Evolutionary conservation across 2,797 vertebrate genomes (phyloP).

Genomic region (Serranus cabrilla): DNA sequence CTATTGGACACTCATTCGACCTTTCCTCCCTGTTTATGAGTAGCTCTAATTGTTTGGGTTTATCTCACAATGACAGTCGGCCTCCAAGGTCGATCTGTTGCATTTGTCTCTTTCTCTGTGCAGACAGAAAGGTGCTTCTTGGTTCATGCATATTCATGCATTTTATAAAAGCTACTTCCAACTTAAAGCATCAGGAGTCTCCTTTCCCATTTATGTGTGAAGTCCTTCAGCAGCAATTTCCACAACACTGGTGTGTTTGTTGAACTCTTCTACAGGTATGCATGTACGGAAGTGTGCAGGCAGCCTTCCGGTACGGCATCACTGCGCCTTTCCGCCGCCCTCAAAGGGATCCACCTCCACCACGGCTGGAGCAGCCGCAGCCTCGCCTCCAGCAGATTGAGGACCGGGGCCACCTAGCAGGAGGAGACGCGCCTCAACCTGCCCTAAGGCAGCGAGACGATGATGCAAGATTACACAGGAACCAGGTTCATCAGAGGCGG

Average conservation of each 20-base stretch:
- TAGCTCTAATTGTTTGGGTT: too few species aligned
- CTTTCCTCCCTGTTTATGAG: too few species aligned
- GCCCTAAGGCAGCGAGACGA: neutral
- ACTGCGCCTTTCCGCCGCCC: conserved; percentile 65
- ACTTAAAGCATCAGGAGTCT: too few species aligned
- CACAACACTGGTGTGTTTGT: neutral
- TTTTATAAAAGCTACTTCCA: too few species aligned
- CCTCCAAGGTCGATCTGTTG: too few species aligned
- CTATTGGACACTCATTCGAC: too few species aligned
- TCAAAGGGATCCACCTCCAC: conserved; percentile 66
- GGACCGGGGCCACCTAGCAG: conserved; percentile 5
- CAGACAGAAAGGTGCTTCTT: too few species aligned
- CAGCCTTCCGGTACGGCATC: conserved; percentile 78
- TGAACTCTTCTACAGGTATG: conserved; percentile 66
- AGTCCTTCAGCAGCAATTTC: too few species aligned
- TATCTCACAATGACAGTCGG: too few species aligned
- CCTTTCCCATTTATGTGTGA: too few species aligned
- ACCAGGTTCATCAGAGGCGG: conserved; percentile 45
- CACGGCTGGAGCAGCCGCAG: conserved; percentile 39
- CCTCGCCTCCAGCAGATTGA: conserved; percentile 21
- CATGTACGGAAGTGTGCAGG: conserved; percentile 76
- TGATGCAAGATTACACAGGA: conserved; percentile 13
- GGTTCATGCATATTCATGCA: too few species aligned
- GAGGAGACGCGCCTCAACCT: conserved; percentile 53
- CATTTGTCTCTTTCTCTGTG: too few species aligned